Base-by-base conservation (phyloP, 1,140 invertebrate species). In the Aradophagus sp. region DNA sequence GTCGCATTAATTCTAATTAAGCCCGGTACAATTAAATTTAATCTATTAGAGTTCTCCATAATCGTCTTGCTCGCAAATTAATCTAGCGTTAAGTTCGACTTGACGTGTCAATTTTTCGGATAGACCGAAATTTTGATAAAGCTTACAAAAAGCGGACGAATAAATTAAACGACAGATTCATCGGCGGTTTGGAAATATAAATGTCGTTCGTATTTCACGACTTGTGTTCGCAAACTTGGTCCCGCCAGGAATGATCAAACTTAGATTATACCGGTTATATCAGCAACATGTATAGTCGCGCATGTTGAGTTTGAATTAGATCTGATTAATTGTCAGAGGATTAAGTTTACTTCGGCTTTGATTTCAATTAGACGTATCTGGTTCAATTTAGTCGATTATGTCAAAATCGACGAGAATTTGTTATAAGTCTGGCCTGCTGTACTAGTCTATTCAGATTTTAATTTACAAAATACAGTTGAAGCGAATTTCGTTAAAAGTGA, bases 41-140 rank as follows among this genome's bases (percentile, higher is more conserved):
- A 68, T 68, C 47, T 68, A 68, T 68, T 53, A 53, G 61, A 68
- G 47, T 68, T 68, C 26, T 14, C 10, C 48, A 5, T 55, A 39
- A 55, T 53, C 48, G 20, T 20, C 38, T 35, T n/a, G n/a, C n/a
- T 31, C 29, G 35, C 32, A 32, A 38, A 17, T 47, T 29, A 53
- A 55, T 68, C 55, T 36, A 42, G 41, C 42, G 17, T 55, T 59
- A 48, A 34, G 16, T n/a, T n/a, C 14, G 34, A 35, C 47, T 34
- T 35, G 20, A 38, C 61, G 53, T 56, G 53, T 47, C 39, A 61
- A 8, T 23, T 5, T 23, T 4, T 23, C 20, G 20, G 4, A 23
- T 23, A 8, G 4, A 23, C 4, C 20, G 4, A 23, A 23, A 4
- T 23, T 8, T 5, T 5, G 8, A 23, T 23, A 5, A 23, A 4